phyloP scores from a whole-genome alignment of 2,113 vertebrate genomes.

The Callaeas wilsoni region DNA sequence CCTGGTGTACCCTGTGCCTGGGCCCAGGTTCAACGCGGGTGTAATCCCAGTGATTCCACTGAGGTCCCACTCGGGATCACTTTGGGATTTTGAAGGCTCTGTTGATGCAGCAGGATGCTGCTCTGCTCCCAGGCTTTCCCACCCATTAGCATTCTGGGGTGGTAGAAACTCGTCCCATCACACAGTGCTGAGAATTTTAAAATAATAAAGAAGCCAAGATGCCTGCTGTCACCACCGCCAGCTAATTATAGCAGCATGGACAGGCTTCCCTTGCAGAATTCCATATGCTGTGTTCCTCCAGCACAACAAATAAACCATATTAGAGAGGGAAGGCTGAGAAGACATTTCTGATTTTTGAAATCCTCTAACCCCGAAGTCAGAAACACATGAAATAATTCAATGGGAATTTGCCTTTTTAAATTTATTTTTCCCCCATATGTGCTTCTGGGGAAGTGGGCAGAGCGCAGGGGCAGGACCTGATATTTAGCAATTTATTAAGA shows the following conservation, averaged over 20 bases:
- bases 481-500: background rate
- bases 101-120: background rate
- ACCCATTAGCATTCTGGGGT: background rate
- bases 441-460: background rate
- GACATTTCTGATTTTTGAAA: background rate
- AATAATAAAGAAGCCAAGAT: background rate
- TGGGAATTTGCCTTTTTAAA: background rate
- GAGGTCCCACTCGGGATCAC: background rate
- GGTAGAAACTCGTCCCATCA: background rate
- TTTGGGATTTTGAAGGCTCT: background rate
- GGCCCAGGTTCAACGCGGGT: background rate
- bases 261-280: slow-evolving; percentile 7
- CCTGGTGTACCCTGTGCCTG: background rate
- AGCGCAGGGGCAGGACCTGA: background rate
- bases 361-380: background rate
- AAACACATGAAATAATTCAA: background rate
- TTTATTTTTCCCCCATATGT: no score
- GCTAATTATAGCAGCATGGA: background rate
- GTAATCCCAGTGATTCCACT: background rate
- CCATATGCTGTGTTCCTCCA: background rate
- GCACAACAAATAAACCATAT: background rate
- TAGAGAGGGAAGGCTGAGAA: background rate
- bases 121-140: background rate
- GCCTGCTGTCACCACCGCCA: background rate
- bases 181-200: background rate